Evolutionary conservation across 2,888 invertebrate species (phyloP).

Genomic region (Oxyteleia sp.): DNA sequence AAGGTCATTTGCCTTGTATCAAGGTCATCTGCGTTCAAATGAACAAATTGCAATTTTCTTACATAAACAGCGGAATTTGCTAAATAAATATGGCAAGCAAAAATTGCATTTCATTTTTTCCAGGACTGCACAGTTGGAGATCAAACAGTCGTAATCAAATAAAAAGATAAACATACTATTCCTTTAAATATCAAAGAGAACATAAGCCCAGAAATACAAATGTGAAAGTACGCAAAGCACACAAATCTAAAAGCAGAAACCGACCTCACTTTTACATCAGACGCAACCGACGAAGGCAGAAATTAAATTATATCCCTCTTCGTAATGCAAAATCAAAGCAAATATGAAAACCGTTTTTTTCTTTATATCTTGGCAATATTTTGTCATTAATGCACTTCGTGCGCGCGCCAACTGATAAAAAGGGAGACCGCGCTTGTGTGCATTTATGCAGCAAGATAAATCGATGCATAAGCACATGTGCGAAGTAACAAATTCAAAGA

Average conservation of each 20-base stretch:
- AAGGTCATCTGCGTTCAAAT: too few species aligned
- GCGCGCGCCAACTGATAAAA: constrained; percentile 37
- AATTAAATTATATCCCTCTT: constrained; percentile 16
- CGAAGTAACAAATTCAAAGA: constrained; percentile 39
- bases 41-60: too few species aligned
- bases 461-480: constrained; percentile 30
- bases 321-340: constrained; percentile 8
- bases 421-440: background rate
- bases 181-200: constrained; percentile 46
- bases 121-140: background rate
- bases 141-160: constrained; percentile 42
- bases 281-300: background rate
- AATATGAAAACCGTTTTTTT: constrained; percentile 3
- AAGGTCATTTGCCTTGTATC: too few species aligned
- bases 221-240: constrained; percentile 26
- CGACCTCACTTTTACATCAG: constrained; percentile 17
- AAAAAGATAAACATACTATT: constrained; percentile 29
- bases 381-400: constrained; percentile 11
- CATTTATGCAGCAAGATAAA: constrained; percentile 35
- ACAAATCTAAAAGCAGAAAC: constrained; percentile 22
- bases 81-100: background rate
- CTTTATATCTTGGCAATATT: constrained; percentile 17
- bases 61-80: background rate
- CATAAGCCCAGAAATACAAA: constrained; percentile 21
- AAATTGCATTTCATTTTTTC: constrained; percentile 2